A percentile compares a stretch with the other conserved stretches of the same genome.
Conservation (phyloP, 53 echinoderm and acorn worm genomes). For the Holothuria leucospilota region DNA sequence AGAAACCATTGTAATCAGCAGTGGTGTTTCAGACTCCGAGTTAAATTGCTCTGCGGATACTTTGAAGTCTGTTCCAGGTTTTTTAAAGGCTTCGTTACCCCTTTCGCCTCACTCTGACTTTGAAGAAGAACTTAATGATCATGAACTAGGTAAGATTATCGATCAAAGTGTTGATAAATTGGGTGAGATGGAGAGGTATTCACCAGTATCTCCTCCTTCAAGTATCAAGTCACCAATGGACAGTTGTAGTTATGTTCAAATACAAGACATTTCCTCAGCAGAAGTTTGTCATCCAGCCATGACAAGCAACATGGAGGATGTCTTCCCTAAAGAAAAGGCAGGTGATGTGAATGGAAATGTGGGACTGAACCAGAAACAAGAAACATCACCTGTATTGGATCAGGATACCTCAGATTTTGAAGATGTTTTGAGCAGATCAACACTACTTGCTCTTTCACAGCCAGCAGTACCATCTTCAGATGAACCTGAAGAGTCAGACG, state of each 20-base stretch:
- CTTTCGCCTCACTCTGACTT: slow-evolving; percentile 21
- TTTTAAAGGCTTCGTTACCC: background rate
- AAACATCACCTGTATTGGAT: no score
- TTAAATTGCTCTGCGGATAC: background rate
- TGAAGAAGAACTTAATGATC: background rate
- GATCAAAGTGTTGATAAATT: background rate
- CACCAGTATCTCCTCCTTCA: slow-evolving; percentile 5
- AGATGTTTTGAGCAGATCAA: slow-evolving; percentile 14
- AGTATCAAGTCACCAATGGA: slow-evolving; percentile 16
- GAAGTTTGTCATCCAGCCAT: no score
- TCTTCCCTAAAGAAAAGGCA: no score
- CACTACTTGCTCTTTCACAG: slow-evolving; percentile 18
- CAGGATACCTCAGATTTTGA: slow-evolving; percentile 23
- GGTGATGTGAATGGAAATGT: no score
- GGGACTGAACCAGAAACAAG: no score
- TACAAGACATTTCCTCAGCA: no score
- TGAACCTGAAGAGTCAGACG: background rate
- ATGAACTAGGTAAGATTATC: background rate
- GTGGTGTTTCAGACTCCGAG: slow-evolving; percentile 13
- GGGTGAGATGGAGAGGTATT: background rate
- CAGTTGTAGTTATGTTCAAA: background rate
- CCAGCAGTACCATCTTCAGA: background rate
- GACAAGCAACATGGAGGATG: no score
- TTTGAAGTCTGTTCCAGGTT: background rate
- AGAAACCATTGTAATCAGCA: slow-evolving; percentile 19